Base-by-base conservation (phyloP, 1,140 invertebrate genomes). In the Gryon sp. region DNA sequence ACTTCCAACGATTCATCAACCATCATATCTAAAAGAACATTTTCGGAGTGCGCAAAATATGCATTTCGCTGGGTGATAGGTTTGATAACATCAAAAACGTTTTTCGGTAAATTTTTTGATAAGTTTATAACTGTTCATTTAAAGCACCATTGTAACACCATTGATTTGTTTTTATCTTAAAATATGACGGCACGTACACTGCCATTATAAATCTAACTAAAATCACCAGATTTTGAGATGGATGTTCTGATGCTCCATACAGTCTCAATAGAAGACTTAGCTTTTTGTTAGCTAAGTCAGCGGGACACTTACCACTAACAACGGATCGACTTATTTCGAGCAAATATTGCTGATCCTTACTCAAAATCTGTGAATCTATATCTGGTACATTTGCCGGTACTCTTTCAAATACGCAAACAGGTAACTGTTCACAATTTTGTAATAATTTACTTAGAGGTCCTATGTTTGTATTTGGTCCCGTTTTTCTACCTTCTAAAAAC, bases 51-150 rank as follows among this genome's bases (percentile, higher is more conserved):
- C n/a, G 34, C 46, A 20, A 52, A 52, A 36, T 34, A 52, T 34
- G 28, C 46, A 16, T 53, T 38, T 38, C 73, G 41, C 43, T 82
- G 57, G 26, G 81, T 83, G 4, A 82, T 78, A 20, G 76, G 60
- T n/a, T n/a, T n/a, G n/a, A n/a, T n/a, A n/a, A n/a, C n/a, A n/a
- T n/a, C n/a, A n/a, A n/a, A n/a, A n/a, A n/a, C n/a, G n/a, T n/a
- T n/a, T n/a, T n/a, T n/a, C n/a, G 34, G 0, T 14, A 55, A 22
- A 18, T 34, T 28, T 57, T 52, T 46, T 4, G 32, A 36, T 24
- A 41, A 12, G 2, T 16, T 12, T 11, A 68, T 52, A 0, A 12
- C 22, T 20, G 20, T 20, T 9, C 18, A 57, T 43, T 40, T n/a
- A n/a, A n/a, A 9, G 63, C 20, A 8, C 63, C 50, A 14, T 50